Evolutionary conservation across 2,888 invertebrate species (phyloP).

Genomic region (Odontocolon sp.): DNA sequence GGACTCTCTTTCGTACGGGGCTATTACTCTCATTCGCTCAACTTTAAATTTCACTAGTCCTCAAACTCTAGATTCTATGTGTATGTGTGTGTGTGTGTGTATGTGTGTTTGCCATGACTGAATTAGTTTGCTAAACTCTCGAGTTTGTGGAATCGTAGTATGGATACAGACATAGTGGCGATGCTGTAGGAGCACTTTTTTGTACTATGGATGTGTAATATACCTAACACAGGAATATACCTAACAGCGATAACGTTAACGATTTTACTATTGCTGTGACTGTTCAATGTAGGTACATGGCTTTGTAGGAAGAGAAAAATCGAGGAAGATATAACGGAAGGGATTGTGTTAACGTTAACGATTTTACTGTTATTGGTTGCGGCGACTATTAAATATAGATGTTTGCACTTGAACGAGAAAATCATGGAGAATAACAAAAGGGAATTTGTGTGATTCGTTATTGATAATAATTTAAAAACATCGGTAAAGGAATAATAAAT

Average conservation of each 20-base stretch:
- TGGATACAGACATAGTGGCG: slow-evolving; percentile 20
- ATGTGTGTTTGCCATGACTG: slow-evolving; percentile 46
- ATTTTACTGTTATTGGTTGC: too few species aligned
- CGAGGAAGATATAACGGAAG: too few species aligned
- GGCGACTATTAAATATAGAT: too few species aligned
- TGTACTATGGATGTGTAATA: not conserved
- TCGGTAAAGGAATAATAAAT: too few species aligned
- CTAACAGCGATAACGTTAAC: slow-evolving; percentile 28
- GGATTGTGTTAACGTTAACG: too few species aligned
- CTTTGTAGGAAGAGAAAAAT: not conserved
- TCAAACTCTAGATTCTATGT: slow-evolving; percentile 25
- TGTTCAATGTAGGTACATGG: not conserved
- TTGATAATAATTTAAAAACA: too few species aligned
- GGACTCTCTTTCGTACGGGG: slow-evolving; percentile 23
- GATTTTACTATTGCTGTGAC: not conserved
- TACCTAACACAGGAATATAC: slow-evolving; percentile 10
- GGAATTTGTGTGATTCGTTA: too few species aligned
- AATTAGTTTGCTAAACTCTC: slow-evolving; percentile 55
- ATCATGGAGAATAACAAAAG: too few species aligned
- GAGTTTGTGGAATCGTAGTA: slow-evolving; percentile 34
- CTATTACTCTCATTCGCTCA: slow-evolving; percentile 56
- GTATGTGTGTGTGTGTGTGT: not conserved
- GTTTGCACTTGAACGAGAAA: too few species aligned
- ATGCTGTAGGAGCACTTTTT: not conserved
- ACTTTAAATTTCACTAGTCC: slow-evolving; percentile 55